phyloP scores from a whole-genome alignment of 2,888 invertebrate species.

The Geophilus truncorum region DNA sequence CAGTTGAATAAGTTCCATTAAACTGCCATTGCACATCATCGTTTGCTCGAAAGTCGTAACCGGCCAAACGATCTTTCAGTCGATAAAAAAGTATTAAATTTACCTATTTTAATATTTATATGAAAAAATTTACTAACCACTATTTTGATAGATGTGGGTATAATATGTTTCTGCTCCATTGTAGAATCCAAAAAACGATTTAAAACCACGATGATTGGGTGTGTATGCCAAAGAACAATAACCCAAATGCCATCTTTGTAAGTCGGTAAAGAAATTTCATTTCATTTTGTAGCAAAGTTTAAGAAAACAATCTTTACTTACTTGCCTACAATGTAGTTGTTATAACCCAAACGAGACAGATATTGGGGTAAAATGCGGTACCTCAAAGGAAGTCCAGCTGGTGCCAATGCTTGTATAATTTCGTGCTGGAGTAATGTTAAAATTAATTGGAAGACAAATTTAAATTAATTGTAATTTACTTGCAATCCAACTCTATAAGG shows the following conservation, averaged over 20 bases:
- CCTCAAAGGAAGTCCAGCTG: conserved; percentile 44
- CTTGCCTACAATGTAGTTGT: conserved; percentile 44
- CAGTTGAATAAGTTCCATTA: conserved; percentile 35
- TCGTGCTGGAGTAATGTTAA: conserved; percentile 42
- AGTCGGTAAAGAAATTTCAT: not conserved
- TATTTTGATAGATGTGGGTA: conserved; percentile 23
- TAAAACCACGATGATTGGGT: conserved; percentile 52
- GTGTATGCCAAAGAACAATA: conserved; percentile 50
- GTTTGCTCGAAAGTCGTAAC: conserved; percentile 38
- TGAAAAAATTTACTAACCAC: not conserved
- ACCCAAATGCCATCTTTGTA: conserved; percentile 52
- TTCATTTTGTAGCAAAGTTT: not conserved
- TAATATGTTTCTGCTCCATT: conserved; percentile 46
- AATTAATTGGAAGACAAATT: too few relatives aligned
- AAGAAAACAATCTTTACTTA: too few relatives aligned
- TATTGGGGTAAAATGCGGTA: conserved; percentile 46
- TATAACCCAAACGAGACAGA: conserved; percentile 44
- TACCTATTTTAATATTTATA: not conserved
- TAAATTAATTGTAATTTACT: too few relatives aligned
- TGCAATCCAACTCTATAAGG: conserved; percentile 33
- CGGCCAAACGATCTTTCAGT: conserved; percentile 14
- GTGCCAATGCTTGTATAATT: conserved; percentile 45
- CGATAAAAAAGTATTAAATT: not conserved
- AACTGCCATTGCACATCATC: conserved; percentile 28
- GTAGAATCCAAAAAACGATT: conserved; percentile 51